Evolutionary conservation across 2,113 vertebrate genomes (phyloP), one percentile per base, ranked within the genome.

Genomic region (Halichoerus grypus): DNA sequence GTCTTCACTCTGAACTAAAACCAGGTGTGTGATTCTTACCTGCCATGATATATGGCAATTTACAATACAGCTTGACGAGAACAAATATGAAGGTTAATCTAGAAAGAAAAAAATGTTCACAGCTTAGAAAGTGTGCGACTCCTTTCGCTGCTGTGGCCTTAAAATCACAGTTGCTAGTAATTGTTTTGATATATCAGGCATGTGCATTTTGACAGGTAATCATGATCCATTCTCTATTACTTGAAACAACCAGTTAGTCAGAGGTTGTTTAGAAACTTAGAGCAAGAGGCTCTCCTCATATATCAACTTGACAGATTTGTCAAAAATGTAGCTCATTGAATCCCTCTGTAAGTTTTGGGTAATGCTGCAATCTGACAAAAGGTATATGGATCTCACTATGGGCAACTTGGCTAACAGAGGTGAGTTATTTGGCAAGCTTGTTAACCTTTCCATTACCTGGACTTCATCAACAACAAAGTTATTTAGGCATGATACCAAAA

Each of bases 281-380:
- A 92, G 5, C 82, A 63, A 90, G 18, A 94, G 82, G n/a, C 21
- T 95, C n/a, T 96, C 26, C 53, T 72, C 67, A 39, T 71, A 61
- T 57, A 96, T 93, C 81, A 69, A 28, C 24, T 36, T 24, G 51
- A 28, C 12, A 65, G 3, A 10, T 4, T 51, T 55, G 88, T 86
- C 91, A 88, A 96, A 91, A 98, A 0, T 39, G 55, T 13, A 97
- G 91, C 87, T 53, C 83, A 49, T 65, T 94, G 97, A 95, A 97
- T 93, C 67, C 69, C 76, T 83, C 33, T 31, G 83, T 26, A 91
- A 97, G 42, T 92, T 86, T 95, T 21, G 39, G 82, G 65, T 97
- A 96, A 96, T 96, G 49, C 71, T 97, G 93, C 97, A 96, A 88
- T 98, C 87, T 96, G 71, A 91, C 96, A 72, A 71, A 83, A 94